A percentile compares a stretch with the other conserved stretches of the same genome.
These are phyloP conservation scores for Altica lythri DNA, from an alignment of 2,888 invertebrate species.

Conservation along the genomic window DNA sequence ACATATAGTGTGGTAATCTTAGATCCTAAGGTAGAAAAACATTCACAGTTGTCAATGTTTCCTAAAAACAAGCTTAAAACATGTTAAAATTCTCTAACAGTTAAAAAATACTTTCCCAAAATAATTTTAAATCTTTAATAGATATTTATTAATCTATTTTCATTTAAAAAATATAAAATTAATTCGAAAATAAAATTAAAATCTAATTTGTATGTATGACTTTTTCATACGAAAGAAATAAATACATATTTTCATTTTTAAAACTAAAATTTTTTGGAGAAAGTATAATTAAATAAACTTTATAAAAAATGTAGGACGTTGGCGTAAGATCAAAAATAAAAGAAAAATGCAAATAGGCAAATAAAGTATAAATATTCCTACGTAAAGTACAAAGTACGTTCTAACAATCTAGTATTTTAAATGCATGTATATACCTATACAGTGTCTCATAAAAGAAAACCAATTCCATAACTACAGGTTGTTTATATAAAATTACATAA, in stretches of 20 bases:
- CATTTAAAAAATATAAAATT: neutral
- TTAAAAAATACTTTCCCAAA: constrained; percentile 17
- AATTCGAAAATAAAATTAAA: neutral
- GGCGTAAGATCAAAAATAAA: constrained; percentile 35
- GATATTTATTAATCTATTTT: neutral
- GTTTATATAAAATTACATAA: no score
- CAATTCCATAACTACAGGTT: no score
- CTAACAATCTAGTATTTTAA: constrained; percentile 49
- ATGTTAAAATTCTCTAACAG: constrained; percentile 33
- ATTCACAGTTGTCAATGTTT: constrained; percentile 38
- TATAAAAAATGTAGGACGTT: constrained; percentile 9
- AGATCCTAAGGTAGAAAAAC: constrained; percentile 36
- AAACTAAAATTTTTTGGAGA: constrained; percentile 5
- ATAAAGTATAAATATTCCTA: constrained; percentile 46
- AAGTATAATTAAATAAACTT: constrained; percentile 15
- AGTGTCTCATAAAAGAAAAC: no score
- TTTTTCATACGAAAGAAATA: no score
- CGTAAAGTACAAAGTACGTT: constrained; percentile 50
- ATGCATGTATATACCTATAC: no score
- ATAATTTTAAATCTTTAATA: constrained; percentile 29
- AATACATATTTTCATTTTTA: no score
- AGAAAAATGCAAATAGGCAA: constrained; percentile 50
- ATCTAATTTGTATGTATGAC: no score
- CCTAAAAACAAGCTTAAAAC: constrained; percentile 43
- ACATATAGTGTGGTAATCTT: constrained; percentile 21